Evolutionary conservation across 1,140 invertebrate species (phyloP), one percentile per base, ranked within the genome.

Genomic region (Drosophila athabasca): DNA sequence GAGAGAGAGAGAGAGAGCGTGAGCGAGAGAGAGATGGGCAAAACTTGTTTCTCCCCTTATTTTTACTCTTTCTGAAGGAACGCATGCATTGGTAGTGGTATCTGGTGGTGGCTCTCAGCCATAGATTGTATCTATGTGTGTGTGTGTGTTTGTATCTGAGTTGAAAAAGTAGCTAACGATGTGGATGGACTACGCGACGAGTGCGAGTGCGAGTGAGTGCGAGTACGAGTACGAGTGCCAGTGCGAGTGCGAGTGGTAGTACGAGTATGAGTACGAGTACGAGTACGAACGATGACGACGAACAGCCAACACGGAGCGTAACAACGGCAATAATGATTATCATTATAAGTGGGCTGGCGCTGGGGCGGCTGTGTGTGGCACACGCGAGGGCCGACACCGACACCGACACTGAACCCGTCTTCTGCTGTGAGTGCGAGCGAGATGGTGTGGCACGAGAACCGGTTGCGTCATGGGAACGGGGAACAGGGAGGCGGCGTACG

Each of bases 291-390:
- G 65, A 68, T 46, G 76, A 76, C 70, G 71, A 78, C 70, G 60
- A 71, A 39, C 35, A 39, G 35, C 17, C 41, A 76, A 65, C 62
- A 84, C 81, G 80, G 76, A 81, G 69, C 74, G 77, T 76, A 85
- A 85, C 82, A 87, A 88, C 79, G 79, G 84, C 85, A 90, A 89
- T 83, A 90, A 89, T 87, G 85, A 90, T 87, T 90, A 87, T 90
- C 89, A 89, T 85, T 81, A 90, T 90, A 81, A 84, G 84, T 85
- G 85, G 85, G 85, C 85, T 85, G 84, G 76, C 75, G 87, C 80
- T 80, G 62, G 61, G 59, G 73, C 49, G 70, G 51, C 48, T 41
- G 45, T 50, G 50, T 55, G 79, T 81, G 67, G 19, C 64, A 31
- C 45, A 43, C 29, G 11, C n/a, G 39, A 31, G 8, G 8, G 29